Conservation (phyloP, 2,797 vertebrate genomes). For the Cephalopachus bancanus region DNA sequence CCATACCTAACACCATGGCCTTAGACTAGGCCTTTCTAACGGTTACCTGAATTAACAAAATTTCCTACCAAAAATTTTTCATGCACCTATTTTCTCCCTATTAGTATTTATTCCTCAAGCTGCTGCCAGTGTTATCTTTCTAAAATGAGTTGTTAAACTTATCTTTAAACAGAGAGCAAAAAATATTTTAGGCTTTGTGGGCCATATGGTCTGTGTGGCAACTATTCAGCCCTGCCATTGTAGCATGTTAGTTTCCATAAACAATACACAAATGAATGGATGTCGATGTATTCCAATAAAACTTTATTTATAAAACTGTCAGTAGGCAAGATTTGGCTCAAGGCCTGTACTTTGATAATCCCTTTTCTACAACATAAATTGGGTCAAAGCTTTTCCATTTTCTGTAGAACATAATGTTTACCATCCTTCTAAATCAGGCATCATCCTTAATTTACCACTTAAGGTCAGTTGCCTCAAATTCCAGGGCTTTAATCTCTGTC, state of each 20-base stretch:
- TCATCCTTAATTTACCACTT: slow-evolving; percentile 11
- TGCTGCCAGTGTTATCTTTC: not conserved
- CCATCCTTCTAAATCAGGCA: slow-evolving; percentile 12
- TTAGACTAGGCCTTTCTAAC: not conserved
- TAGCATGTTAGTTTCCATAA: not conserved
- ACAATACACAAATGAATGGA: not conserved
- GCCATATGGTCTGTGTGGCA: not conserved
- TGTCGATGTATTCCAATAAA: not conserved
- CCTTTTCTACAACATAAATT: not conserved
- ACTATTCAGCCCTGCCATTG: not conserved
- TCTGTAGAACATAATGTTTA: not conserved
- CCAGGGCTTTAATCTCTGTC: not conserved
- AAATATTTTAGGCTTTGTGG: not conserved
- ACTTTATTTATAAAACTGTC: not conserved
- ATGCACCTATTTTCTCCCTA: not conserved
- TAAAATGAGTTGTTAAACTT: not conserved
- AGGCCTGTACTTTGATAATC: not conserved
- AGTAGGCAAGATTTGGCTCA: not conserved
- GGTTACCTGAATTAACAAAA: not conserved
- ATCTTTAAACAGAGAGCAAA: not conserved
- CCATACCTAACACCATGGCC: not conserved
- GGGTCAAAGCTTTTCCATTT: slow-evolving; percentile 23
- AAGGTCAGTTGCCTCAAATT: not conserved
- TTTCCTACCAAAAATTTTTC: slow-evolving; percentile 6
- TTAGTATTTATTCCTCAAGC: not conserved